Percentiles rank a stretch among this genome's conserved stretches.
These are phyloP conservation scores for Euplexia lucipara DNA, from an alignment of 2,888 invertebrate species.

Conservation along the genomic window DNA sequence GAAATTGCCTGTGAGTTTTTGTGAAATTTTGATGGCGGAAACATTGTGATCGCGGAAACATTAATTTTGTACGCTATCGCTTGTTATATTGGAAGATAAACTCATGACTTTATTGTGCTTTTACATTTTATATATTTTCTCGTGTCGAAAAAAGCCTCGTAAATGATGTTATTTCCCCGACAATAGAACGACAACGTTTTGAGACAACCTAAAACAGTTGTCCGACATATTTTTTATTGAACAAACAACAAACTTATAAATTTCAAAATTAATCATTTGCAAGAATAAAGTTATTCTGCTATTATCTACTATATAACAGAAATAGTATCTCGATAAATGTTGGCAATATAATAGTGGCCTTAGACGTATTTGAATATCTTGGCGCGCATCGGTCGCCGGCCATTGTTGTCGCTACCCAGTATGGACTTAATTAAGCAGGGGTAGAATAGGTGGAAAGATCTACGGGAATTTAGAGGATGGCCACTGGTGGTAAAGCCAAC, in stretches of 20 bases:
- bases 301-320: constrained; percentile 58
- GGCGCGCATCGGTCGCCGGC: constrained; percentile 85
- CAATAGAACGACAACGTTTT: constrained; percentile 15
- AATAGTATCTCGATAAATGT: constrained; percentile 78
- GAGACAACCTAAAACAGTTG: neutral
- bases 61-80: constrained; percentile 48
- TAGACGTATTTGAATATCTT: constrained; percentile 91
- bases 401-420: constrained; percentile 88
- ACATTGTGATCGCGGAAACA: constrained; percentile 60
- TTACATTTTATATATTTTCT: constrained; percentile 30
- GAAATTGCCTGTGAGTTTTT: constrained; percentile 20
- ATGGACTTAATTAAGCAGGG: constrained; percentile 90
- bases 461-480: constrained; percentile 85
- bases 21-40: constrained; percentile 53
- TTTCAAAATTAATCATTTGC: constrained; percentile 37
- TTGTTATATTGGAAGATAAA: constrained; percentile 30
- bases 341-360: constrained; percentile 86
- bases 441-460: constrained; percentile 85
- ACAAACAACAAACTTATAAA: constrained; percentile 7
- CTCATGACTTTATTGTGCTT: constrained; percentile 38
- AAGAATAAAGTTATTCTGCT: constrained; percentile 59
- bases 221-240: constrained; percentile 1
- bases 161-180: constrained; percentile 13
- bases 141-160: constrained; percentile 25
- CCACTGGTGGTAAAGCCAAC: constrained; percentile 62